Evolutionary conservation across 2,888 invertebrate species (phyloP).

Genomic region (Drosophila barbarae): DNA sequence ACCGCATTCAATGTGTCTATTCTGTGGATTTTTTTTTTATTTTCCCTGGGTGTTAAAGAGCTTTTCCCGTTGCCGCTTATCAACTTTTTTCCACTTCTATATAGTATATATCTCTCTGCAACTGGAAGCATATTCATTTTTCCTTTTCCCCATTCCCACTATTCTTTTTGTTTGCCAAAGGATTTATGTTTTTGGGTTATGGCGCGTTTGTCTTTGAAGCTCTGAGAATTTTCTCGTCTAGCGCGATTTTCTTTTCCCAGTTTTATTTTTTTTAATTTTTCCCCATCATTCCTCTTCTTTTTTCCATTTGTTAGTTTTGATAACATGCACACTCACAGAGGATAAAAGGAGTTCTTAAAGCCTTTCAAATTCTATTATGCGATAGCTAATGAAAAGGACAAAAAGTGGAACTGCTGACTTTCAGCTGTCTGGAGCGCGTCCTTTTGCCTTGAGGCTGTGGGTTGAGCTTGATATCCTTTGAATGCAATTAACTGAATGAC

Average conservation of each 20-base stretch:
- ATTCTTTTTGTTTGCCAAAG: slow-evolving; percentile 59
- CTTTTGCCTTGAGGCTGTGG: slow-evolving; percentile 30
- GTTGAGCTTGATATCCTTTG: slow-evolving; percentile 32
- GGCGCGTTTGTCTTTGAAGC: slow-evolving; percentile 63
- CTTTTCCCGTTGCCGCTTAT: slow-evolving; percentile 57
- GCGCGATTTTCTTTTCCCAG: slow-evolving; percentile 47
- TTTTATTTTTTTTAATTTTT: slow-evolving; percentile 47
- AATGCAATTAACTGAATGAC: slow-evolving; percentile 37
- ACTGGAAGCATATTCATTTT: slow-evolving; percentile 57
- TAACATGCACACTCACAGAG: slow-evolving; percentile 13
- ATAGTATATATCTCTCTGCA: slow-evolving; percentile 32
- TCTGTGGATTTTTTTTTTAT: slow-evolving; percentile 1
- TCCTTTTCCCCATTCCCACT: slow-evolving; percentile 47
- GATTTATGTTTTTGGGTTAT: slow-evolving; percentile 76
- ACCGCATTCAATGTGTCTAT: slow-evolving; percentile 31
- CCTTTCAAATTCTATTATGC: slow-evolving; percentile 28
- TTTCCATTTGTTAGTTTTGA: slow-evolving; percentile 32
- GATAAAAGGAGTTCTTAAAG: slow-evolving; percentile 18
- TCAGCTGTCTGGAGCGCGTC: slow-evolving; percentile 24
- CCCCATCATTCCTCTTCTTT: slow-evolving; percentile 33
- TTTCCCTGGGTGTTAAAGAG: slow-evolving; percentile 48
- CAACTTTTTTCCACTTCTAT: slow-evolving; percentile 57
- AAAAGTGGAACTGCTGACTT: slow-evolving; percentile 17
- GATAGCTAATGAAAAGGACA: slow-evolving; percentile 28
- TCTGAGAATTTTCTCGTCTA: slow-evolving; percentile 44